Evolutionary conservation across 1,140 invertebrate genomes (phyloP), one percentile per base, ranked within the genome.

Genomic region (Philotrypesis tridentata): DNA sequence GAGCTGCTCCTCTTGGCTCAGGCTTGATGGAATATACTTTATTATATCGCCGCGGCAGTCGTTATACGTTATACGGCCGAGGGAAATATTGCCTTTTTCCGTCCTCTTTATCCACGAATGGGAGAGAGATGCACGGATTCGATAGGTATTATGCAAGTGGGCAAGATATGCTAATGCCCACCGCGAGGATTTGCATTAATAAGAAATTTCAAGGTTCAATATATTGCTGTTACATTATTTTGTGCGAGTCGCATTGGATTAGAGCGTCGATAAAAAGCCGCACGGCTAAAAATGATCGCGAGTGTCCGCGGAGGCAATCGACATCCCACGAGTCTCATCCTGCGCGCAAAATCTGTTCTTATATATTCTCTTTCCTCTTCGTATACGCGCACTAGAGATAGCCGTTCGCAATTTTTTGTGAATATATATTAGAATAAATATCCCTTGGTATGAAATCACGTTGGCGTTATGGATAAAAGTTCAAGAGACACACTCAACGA

Each of bases 341-440:
- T 37, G 33, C 33, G 9, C 33, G 3, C 21, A 7, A 55, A 17
- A 14, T 55, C 48, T 55, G 17, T 55, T 55, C n/a, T 55, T n/a
- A 55, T 55, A 14, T 55, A 60, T 65, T 65, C 63, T 75, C 48
- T 75, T 65, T 65, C 63, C 23, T 17, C 8, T 21, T 48, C 23
- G n/a, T 6, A 65, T 23, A 9, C 21, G 8, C 17, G 6, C n/a
- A n/a, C n/a, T n/a, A n/a, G n/a, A n/a, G n/a, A n/a, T n/a, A 33
- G 63, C 8, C 63, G 17, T 55, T 78, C 48, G 17, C 33, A 6
- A 4, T 65, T 78, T 78, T 78, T 48, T 67, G 40, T n/a, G n/a
- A n/a, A n/a, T n/a, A n/a, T 27, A 76, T 76, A 76, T 76, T 76
- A 76, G 61, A 17, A 21, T 43, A 76, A 78, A 68, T 68, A 67